Evolutionary conservation across 2,113 vertebrate species (phyloP), one percentile per base, ranked within the genome.

Genomic region (Gymnocephalus cernua): DNA sequence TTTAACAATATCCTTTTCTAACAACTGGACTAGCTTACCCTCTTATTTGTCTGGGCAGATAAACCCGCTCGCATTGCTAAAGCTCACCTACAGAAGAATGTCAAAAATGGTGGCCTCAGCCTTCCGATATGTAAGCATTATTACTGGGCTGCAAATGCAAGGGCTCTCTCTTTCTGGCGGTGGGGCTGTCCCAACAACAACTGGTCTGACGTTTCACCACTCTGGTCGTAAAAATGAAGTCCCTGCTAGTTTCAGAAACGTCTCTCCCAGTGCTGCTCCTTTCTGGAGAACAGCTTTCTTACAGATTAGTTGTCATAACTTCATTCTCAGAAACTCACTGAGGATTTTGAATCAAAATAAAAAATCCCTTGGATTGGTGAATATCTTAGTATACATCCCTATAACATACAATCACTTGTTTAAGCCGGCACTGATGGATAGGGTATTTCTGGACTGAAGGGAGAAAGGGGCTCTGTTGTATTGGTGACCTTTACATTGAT

Each of bases 101-200:
- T 58, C 27, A 71, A 45, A 23, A 47, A 45, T 3, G 29, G 21
- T 32, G 51, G 69, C 8, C 21, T 41, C 6, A 6, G 51, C 21
- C 44, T 73, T 57, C 68, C 68, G 29, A 29, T 51, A 23, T 74
- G 67, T 38, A 80, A 58, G 7, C 23, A 77, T 19, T 64, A 59
- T 48, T 67, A 80, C 14, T 74, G 48, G 48, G 48, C 67, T 32
- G 41, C 29, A 32, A 32, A 32, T 32, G 0, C 29, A 32, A 32
- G 29, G 29, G 29, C 29, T 32, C 29, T 82, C 16, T 21, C 32
- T n/a, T 75, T 70, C 41, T 74, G 70, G 84, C 62, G 79, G 1
- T 15, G 41, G 44, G 45, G 29, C 10, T 47, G 3, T 18, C 47
- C 61, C 23, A 62, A 13, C 16, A 13, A 75, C 41, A 21, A 32